phyloP scores from a whole-genome alignment of 2,888 invertebrate genomes.

The Brachyptera putata region DNA sequence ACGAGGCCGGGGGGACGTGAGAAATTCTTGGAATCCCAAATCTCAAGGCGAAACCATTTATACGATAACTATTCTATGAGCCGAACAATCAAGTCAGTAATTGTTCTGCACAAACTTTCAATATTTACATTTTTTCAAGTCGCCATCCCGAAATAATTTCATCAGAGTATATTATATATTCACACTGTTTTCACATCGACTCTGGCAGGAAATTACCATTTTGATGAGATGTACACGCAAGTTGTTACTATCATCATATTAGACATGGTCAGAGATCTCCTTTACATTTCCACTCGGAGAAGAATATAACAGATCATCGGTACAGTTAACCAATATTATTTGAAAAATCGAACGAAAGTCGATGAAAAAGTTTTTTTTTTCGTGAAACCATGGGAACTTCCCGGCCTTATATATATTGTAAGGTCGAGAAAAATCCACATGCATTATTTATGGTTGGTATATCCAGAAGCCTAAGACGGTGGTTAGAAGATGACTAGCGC shows the following conservation, averaged over 20 bases:
- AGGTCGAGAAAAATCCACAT: not conserved
- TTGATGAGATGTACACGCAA: not conserved
- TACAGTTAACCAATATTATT: not conserved
- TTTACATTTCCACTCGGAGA: not conserved
- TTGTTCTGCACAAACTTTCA: too few species aligned
- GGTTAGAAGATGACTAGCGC: not conserved
- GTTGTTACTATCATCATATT: not conserved
- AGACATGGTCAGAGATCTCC: not conserved
- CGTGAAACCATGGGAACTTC: not conserved
- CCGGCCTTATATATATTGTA: not conserved
- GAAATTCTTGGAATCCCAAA: conserved; percentile 21
- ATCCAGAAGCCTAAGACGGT: not conserved
- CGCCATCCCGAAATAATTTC: too few species aligned
- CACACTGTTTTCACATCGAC: too few species aligned
- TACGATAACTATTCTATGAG: too few species aligned
- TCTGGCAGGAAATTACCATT: too few species aligned
- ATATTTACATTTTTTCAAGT: too few species aligned
- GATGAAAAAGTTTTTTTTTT: not conserved
- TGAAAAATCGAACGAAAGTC: not conserved
- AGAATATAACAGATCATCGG: not conserved
- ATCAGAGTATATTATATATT: too few species aligned
- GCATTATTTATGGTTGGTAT: not conserved
- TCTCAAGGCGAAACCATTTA: conserved; percentile 27
- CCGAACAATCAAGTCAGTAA: too few species aligned
- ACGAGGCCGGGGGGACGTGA: conserved; percentile 20